Evolutionary conservation across 1,140 invertebrate species (phyloP).

Genomic region (Drosophila bipectinata): DNA sequence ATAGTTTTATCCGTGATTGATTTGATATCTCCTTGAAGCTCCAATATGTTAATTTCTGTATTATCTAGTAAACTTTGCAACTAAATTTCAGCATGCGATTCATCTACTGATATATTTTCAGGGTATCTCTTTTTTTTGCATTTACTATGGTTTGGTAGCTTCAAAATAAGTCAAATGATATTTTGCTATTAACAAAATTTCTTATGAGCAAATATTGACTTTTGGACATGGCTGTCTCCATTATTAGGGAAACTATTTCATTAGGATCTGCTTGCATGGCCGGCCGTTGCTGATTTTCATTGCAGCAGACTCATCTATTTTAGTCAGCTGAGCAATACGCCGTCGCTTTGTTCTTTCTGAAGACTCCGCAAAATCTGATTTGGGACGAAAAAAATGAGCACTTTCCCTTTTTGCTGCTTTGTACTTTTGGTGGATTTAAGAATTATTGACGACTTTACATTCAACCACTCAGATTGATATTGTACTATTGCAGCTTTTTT

Average conservation of each 20-base stretch:
- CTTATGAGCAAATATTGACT: background rate
- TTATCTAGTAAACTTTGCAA: conserved; percentile 6
- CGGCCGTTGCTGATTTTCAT: background rate
- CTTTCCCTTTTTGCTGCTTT: no score
- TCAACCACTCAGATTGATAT: conserved; percentile 31
- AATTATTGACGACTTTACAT: conserved; percentile 15
- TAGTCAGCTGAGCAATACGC: conserved; percentile 10
- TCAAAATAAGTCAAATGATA: conserved; percentile 2
- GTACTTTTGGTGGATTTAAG: no score
- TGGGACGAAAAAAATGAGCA: conserved; percentile 20
- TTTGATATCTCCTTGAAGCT: conserved; percentile 14
- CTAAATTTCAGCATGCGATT: conserved; percentile 11
- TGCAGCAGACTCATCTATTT: conserved; percentile 10
- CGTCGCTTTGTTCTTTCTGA: conserved; percentile 14
- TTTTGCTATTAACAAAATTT: background rate
- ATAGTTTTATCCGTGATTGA: conserved; percentile 11
- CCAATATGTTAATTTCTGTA: background rate
- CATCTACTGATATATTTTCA: conserved; percentile 15
- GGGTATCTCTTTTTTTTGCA: conserved; percentile 17
- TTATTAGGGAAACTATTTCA: conserved; percentile 1
- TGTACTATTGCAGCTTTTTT: conserved; percentile 24
- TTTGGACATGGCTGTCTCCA: background rate
- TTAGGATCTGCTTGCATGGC: background rate
- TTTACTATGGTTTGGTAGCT: conserved; percentile 12
- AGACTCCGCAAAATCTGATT: conserved; percentile 22